Evolutionary conservation across 2,797 vertebrate genomes (phyloP).

Genomic region (Rhinichthys osculus): DNA sequence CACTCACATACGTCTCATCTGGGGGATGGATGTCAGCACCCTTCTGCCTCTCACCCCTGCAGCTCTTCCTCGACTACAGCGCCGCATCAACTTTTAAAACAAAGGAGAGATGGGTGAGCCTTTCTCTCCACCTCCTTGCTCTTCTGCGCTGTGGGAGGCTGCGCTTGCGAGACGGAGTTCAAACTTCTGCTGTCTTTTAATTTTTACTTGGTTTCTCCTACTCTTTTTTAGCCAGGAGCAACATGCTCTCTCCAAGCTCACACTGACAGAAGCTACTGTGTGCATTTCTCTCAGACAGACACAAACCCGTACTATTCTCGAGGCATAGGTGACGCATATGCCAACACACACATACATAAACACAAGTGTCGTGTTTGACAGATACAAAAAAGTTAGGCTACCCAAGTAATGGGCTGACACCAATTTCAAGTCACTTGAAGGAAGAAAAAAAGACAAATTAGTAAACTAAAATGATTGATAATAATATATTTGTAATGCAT

Average conservation of each 20-base stretch:
- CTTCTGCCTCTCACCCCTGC: constrained; percentile 32
- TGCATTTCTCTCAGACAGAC: constrained; percentile 33
- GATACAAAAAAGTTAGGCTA: constrained; percentile 2
- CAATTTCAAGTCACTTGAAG: constrained; percentile 9
- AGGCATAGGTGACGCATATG: constrained; percentile 22
- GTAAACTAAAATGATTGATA: neutral
- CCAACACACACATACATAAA: neutral
- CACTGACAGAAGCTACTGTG: constrained; percentile 46
- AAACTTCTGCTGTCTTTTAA: constrained; percentile 42
- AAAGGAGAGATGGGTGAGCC: constrained; percentile 48
- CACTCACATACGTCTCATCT: constrained; percentile 34
- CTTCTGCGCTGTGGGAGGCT: constrained; percentile 67
- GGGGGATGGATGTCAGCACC: constrained; percentile 35
- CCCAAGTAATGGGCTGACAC: neutral
- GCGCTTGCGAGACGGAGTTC: constrained; percentile 70
- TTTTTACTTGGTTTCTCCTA: constrained; percentile 7
- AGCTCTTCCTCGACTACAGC: constrained; percentile 56
- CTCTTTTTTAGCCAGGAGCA: constrained; percentile 33
- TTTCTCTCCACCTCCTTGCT: constrained; percentile 57
- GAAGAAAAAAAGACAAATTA: neutral
- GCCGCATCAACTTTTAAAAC: constrained; percentile 52
- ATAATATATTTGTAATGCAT: no score
- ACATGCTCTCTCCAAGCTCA: constrained; percentile 43
- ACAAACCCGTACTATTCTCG: constrained; percentile 10
- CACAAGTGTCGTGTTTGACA: neutral